Evolutionary conservation across 2,797 vertebrate species (phyloP), one percentile per base, ranked within the genome.

Genomic region (Silurus lanzhouensis): DNA sequence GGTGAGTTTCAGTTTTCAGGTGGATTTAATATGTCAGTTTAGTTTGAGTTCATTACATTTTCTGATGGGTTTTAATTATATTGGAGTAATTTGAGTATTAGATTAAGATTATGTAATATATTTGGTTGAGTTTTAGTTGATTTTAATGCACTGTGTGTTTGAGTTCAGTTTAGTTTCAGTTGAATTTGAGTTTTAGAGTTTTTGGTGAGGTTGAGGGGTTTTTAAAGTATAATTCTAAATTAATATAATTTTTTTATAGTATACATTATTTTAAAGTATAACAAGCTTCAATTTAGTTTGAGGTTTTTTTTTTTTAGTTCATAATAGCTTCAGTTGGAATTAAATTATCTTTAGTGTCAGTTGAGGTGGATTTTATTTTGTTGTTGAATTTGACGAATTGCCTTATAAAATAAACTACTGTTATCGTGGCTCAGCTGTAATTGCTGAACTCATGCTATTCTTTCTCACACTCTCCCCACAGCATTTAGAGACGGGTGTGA

Each of bases 401-500:
- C n/a, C 31, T 79, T 3, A 31, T 38, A 25, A 46, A 80, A 48
- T 78, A 25, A 10, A 25, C 38, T 48, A 48, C 25, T 80, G 31
- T 25, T 48, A n/a, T 13, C n/a, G 22, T 79, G 17, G 31, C 38
- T 58, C 8, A 66, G 52, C n/a, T 66, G 17, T 55, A 55, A 52
- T 64, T 66, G 63, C 15, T 48, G 15, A 48, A 52, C 44, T 52
- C 79, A 38, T 46, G 76, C 60, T 80, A 25, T 82, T 4, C 55
- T 46, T 55, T 55, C 22, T 60, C 55, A 64, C 60, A 63, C 25
- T 75, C 38, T 52, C 70, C 71, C 75, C 80, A 83, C 52, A 83
- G 19, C 84, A 88, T 6, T 44, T 83, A 63, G 48, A 74, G 44
- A 67, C 20, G 63, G 46, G 19, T 82, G 7, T 13, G n/a, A 44